Base-by-base conservation (phyloP, 2,888 invertebrate species). In the Cephalotes varians region DNA sequence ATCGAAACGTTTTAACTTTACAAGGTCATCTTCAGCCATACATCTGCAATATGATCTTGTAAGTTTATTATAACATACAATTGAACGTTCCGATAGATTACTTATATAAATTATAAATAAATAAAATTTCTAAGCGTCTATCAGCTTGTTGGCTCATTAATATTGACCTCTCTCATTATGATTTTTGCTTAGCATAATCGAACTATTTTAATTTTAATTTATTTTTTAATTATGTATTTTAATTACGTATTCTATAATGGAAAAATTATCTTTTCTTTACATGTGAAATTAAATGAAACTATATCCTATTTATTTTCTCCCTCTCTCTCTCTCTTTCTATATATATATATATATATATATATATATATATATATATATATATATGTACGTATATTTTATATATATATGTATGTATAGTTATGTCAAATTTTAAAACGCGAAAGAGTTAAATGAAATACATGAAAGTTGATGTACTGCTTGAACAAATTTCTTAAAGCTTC, bases 401-500 rank as follows among this genome's bases (percentile, higher is more conserved):
- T 7, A 10, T 1, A 37, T 28, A 62, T 12, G 15, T 15, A 21
- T 64, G 4, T 15, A n/a, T 54, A 54, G 18, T 31, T 7, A 51
- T 44, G 6, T 34, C 54, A 34, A 51, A 51, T 51, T 40, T 40
- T 15, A 9, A 44, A 5, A 10, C 2, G 40, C 6, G 15, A 51
- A n/a, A 15, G 1, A 65, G 5, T 6, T 15, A 15, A 76, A 51
- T 44, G 34, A 56, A 69, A 67, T 40, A 47, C 9, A 3, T 10
- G 15, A 9, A 28, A 37, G 76, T 28, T 51, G 64, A 51, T 25
- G 21, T 18, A 25, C 1, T 7, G 51, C 25, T 69, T 69, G 31
- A 69, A 69, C 67, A 47, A 79, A 79, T 69, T 56, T 56, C 69
- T 69, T 37, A 25, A 69, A 79, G 69, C 56, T 79, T 79, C 25